Evolutionary conservation across 2,888 invertebrate species (phyloP).

Genomic region (Cosmopolites sordidus): DNA sequence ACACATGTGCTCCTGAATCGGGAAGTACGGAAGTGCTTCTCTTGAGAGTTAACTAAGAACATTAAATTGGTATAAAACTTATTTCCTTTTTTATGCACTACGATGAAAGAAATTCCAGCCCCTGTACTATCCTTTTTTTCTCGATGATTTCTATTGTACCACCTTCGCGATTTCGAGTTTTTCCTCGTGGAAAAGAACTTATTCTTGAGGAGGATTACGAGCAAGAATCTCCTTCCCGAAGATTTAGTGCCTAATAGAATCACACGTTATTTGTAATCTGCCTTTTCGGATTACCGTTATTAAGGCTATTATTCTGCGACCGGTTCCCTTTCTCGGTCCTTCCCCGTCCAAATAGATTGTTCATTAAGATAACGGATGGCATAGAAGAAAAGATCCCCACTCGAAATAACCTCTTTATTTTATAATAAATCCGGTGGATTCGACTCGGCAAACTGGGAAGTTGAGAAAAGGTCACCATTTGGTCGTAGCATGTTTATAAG

Average conservation of each 20-base stretch:
- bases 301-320: conserved; percentile 34
- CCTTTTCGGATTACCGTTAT: conserved; percentile 33
- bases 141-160: no score
- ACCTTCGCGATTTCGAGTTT: no score
- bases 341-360: conserved; percentile 33
- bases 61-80: no score
- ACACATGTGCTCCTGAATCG: no score
- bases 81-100: no score
- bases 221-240: conserved; percentile 18
- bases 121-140: no score
- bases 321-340: conserved; percentile 21
- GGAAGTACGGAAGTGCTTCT: no score
- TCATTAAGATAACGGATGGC: conserved; percentile 34
- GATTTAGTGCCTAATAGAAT: conserved; percentile 34
- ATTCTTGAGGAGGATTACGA: conserved; percentile 15
- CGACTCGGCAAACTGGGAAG: no score
- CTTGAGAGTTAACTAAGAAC: no score
- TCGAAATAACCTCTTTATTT: conserved; percentile 17
- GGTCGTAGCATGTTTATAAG: no score
- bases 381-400: conserved; percentile 19
- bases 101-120: no score
- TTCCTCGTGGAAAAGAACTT: conserved; percentile 5
- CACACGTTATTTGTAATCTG: conserved; percentile 36
- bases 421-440: conserved; percentile 16
- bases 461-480: no score